phyloP scores from a whole-genome alignment of 2,797 vertebrate species.

The Coilia nasus region DNA sequence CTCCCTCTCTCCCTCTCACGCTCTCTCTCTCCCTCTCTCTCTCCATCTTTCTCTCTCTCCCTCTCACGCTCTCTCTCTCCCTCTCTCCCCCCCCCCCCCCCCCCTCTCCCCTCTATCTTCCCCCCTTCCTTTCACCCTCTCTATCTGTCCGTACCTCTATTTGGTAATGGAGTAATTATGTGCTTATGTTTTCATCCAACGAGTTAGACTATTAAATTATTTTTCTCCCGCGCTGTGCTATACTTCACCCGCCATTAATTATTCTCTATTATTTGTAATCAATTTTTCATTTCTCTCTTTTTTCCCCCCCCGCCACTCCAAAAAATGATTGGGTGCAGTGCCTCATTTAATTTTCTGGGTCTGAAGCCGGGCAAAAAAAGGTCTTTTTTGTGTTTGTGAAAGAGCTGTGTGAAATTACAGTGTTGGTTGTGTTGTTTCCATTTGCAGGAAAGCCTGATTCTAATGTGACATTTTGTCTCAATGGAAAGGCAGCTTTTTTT shows the following conservation, averaged over 20 bases:
- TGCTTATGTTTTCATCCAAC: conserved; percentile 56
- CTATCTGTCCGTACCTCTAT: conserved; percentile 18
- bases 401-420: not conserved
- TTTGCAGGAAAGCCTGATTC: not conserved
- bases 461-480: conserved; percentile 49
- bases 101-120: conserved; percentile 17
- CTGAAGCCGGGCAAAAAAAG: not conserved
- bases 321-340: not conserved
- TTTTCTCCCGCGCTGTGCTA: not conserved
- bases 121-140: conserved; percentile 5
- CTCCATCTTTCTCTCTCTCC: conserved; percentile 32
- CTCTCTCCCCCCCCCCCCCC: not conserved
- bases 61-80: not conserved
- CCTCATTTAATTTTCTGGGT: not conserved
- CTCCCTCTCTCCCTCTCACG: conserved; percentile 11
- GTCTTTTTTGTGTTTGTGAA: not conserved
- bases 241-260: not conserved
- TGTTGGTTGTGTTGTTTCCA: not conserved
- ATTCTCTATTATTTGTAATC: not conserved
- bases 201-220: conserved; percentile 42
- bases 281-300: not conserved
- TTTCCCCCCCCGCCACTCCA: not conserved
- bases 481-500: conserved; percentile 29
- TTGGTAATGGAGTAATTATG: conserved; percentile 58
- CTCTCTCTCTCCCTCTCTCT: not conserved